These are phyloP conservation scores for Pelodytes ibericus DNA, from an alignment of 2,797 vertebrate genomes.

Conservation along the genomic window DNA sequence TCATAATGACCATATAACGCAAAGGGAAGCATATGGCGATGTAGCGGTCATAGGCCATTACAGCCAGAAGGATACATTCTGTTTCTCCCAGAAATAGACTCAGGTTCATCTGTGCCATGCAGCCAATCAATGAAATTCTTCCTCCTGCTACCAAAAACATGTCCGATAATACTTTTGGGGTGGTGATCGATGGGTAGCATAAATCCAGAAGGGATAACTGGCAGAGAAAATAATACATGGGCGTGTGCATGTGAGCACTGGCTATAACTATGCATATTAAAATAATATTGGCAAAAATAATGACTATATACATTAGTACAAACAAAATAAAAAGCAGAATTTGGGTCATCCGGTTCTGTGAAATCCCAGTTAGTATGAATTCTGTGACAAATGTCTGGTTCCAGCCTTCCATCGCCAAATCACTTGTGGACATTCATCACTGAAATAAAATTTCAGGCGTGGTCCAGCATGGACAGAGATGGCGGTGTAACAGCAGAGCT, in stretches of 20 bases:
- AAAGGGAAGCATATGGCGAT: slow-evolving; percentile 34
- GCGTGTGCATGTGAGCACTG: slow-evolving; percentile 3
- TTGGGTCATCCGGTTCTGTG: background rate
- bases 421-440: too few species aligned
- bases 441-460: too few species aligned
- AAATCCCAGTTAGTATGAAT: slow-evolving; percentile 18
- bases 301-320: slow-evolving; percentile 6
- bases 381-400: background rate
- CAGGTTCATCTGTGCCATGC: background rate
- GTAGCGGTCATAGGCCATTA: slow-evolving; percentile 40
- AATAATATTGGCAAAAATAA: slow-evolving; percentile 6
- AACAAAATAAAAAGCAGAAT: slow-evolving; percentile 5
- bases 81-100: slow-evolving; percentile 1
- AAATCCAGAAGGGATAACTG: slow-evolving; percentile 27
- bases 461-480: too few species aligned
- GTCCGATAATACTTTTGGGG: background rate
- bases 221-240: slow-evolving; percentile 32
- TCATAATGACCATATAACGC: slow-evolving; percentile 18
- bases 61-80: slow-evolving; percentile 11
- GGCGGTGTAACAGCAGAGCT: too few species aligned
- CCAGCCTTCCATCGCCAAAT: background rate
- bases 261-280: background rate
- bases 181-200: background rate
- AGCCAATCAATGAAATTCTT: background rate
- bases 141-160: background rate